phyloP scores from a whole-genome alignment of 2,797 vertebrate species.

The Poecilia velifera region DNA sequence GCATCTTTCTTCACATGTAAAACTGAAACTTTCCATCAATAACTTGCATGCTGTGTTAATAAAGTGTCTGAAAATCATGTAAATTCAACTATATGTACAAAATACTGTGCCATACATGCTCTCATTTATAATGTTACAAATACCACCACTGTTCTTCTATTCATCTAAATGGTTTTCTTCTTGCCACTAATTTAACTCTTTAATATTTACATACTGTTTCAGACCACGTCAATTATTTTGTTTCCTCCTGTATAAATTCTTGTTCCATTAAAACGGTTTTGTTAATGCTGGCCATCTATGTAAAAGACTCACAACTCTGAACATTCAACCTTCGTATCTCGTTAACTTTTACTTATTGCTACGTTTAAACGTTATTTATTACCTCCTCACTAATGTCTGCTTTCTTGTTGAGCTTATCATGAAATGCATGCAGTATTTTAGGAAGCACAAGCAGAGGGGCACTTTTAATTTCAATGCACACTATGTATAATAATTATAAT shows the following conservation, averaged over 20 bases:
- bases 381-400: not conserved
- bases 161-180: not conserved
- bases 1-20: not conserved
- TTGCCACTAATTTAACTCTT: not conserved
- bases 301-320: not conserved
- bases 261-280: not conserved
- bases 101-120: not conserved
- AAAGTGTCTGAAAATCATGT: not conserved
- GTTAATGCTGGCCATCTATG: not conserved
- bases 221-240: not conserved
- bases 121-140: not conserved
- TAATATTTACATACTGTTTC: not conserved
- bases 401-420: not conserved
- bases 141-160: not conserved
- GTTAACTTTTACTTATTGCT: not conserved
- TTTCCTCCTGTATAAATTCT: not conserved
- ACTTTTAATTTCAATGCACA: not conserved
- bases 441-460: not conserved
- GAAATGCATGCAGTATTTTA: not conserved
- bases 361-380: not conserved
- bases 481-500: no score
- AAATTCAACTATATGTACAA: not conserved
- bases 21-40: not conserved
- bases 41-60: not conserved
- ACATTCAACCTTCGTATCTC: not conserved